Percentiles rank a stretch among this genome's conserved stretches.
phyloP scores from a whole-genome alignment of 1,140 invertebrate species.

The Aphelenchoides fujianensis region DNA sequence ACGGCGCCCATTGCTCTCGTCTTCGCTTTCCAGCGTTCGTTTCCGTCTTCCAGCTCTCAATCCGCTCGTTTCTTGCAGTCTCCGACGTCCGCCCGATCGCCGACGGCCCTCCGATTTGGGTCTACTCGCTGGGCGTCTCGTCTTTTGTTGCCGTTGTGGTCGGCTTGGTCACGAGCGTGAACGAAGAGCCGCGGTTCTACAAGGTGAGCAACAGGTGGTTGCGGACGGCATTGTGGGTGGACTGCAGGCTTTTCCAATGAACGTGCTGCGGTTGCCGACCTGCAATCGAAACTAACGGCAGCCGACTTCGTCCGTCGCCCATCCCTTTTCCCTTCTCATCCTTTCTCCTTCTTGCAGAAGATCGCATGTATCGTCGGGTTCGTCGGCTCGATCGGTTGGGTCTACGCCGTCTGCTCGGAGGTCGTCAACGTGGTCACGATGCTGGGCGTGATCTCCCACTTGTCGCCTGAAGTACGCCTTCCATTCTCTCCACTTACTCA shows the following conservation, averaged over 20 bases:
- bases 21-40: conserved; percentile 13
- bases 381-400: conserved; percentile 17
- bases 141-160: not conserved
- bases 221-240: too few species aligned
- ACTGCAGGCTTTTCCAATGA: too few species aligned
- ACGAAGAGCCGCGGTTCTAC: not conserved
- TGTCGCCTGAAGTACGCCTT: conserved; percentile 15
- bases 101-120: not conserved
- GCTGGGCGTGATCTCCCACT: conserved; percentile 16
- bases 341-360: conserved; percentile 9
- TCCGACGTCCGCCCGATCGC: not conserved
- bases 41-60: not conserved
- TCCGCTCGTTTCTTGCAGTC: conserved; percentile 3
- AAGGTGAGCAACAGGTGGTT: not conserved
- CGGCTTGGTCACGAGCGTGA: not conserved
- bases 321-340: too few species aligned
- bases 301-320: too few species aligned
- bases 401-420: conserved; percentile 4
- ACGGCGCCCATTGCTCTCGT: not conserved
- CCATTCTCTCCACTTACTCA: not conserved
- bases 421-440: conserved; percentile 10
- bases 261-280: too few species aligned
- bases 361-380: conserved; percentile 10
- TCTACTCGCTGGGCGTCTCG: not conserved
- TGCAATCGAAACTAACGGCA: too few species aligned